Evolutionary conservation across 2,888 invertebrate genomes (phyloP).

Genomic region (Agriopis aurantiaria): DNA sequence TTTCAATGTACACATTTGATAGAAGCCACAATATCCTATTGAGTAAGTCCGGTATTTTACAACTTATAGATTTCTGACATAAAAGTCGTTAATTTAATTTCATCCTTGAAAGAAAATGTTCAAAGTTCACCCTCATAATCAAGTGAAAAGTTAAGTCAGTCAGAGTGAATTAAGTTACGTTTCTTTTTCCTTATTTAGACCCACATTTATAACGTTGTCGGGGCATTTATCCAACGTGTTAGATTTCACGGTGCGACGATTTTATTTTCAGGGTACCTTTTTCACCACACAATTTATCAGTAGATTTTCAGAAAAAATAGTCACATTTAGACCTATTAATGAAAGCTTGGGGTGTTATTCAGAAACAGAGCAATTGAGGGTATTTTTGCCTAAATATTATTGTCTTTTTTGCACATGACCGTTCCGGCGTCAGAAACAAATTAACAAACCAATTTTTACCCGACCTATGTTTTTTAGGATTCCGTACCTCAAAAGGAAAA

Average conservation of each 20-base stretch:
- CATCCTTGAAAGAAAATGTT: conserved; percentile 6
- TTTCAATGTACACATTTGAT: no score
- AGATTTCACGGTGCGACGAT: conserved; percentile 17
- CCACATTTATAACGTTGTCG: conserved; percentile 23
- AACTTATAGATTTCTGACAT: no score
- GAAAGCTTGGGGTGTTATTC: not conserved
- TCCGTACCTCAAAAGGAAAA: no score
- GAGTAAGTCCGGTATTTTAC: no score
- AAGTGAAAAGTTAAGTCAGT: conserved; percentile 25
- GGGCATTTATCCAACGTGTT: conserved; percentile 19
- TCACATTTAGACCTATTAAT: no score
- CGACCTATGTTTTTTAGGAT: no score
- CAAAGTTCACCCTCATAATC: conserved; percentile 16
- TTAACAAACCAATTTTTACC: no score
- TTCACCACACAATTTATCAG: conserved; percentile 13
- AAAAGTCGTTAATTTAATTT: conserved; percentile 5
- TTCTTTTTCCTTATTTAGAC: conserved; percentile 24
- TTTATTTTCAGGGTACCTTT: conserved; percentile 17
- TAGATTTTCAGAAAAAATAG: not conserved
- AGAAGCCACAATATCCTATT: no score
- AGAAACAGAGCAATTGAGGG: not conserved
- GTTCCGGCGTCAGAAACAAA: no score
- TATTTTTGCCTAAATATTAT: not conserved
- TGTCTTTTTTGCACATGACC: no score
- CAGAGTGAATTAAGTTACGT: conserved; percentile 23